phyloP scores from a whole-genome alignment of 2,797 vertebrate genomes.

The Chelon labrosus region DNA sequence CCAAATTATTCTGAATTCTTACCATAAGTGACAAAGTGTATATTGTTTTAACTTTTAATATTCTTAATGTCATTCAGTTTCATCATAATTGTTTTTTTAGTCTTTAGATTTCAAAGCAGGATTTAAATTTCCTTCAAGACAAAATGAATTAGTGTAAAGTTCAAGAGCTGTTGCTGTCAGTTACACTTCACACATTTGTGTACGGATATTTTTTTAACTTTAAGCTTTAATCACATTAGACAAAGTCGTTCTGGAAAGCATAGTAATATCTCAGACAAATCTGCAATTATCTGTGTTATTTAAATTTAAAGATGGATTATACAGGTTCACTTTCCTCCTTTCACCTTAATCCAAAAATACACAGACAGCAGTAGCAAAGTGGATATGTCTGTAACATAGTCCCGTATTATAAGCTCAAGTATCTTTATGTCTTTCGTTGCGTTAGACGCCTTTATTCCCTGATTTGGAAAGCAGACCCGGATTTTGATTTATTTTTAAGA shows the following conservation, averaged over 20 bases:
- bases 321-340: slow-evolving; percentile 24
- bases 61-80: slow-evolving; percentile 29
- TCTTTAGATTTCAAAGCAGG: slow-evolving; percentile 39
- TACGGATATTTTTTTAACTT: slow-evolving; percentile 21
- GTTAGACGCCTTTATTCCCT: background rate
- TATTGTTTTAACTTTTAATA: slow-evolving; percentile 32
- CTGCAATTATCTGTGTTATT: slow-evolving; percentile 57
- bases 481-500: slow-evolving; percentile 10
- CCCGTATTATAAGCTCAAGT: background rate
- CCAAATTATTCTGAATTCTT: background rate
- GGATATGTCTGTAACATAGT: slow-evolving; percentile 11
- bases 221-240: slow-evolving; percentile 40
- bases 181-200: slow-evolving; percentile 25
- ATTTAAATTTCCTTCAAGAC: slow-evolving; percentile 6
- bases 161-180: slow-evolving; percentile 5
- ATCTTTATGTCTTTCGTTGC: slow-evolving; percentile 9
- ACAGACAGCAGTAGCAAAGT: slow-evolving; percentile 27
- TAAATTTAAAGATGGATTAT: slow-evolving; percentile 51
- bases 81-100: slow-evolving; percentile 25
- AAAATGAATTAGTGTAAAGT: slow-evolving; percentile 31
- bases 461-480: background rate
- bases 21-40: slow-evolving; percentile 9
- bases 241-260: slow-evolving; percentile 35
- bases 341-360: slow-evolving; percentile 23
- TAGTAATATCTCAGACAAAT: slow-evolving; percentile 48